These are phyloP conservation scores for Malurus alboscapulatus DNA, from an alignment of 2,113 vertebrate species.

Conservation along the genomic window DNA sequence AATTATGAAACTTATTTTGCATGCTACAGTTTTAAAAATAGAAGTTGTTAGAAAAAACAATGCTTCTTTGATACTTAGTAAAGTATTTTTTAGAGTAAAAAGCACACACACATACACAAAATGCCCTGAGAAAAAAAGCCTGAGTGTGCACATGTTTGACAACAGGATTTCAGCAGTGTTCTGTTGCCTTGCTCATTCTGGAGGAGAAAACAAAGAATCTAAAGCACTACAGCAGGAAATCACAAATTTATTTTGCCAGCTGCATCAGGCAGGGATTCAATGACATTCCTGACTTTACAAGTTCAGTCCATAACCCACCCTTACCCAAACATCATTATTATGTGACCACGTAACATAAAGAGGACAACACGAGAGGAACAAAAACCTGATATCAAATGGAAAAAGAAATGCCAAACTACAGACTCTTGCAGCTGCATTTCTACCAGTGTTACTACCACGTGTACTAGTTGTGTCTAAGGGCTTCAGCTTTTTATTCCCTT, in stretches of 20 bases:
- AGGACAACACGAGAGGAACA: not conserved
- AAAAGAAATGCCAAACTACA: not conserved
- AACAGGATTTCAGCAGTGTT: not conserved
- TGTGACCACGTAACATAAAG: not conserved
- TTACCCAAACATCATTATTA: accelerated
- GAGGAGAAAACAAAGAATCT: not conserved
- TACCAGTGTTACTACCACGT: not conserved
- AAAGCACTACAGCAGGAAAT: not conserved
- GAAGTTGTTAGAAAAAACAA: not conserved
- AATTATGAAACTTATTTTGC: not conserved
- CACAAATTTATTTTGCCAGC: not conserved
- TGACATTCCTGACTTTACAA: not conserved
- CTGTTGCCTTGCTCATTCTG: not conserved
- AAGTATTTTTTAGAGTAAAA: not conserved
- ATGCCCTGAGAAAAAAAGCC: not conserved
- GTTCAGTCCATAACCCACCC: not conserved
- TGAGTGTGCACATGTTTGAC: not conserved
- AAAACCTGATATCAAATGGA: not conserved
- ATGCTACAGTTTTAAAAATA: not conserved
- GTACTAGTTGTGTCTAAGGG: not conserved
- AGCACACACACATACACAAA: not conserved
- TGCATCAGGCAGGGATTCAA: not conserved
- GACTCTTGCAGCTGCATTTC: not conserved
- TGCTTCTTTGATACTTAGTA: not conserved
- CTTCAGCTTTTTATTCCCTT: not conserved